phyloP scores from a whole-genome alignment of 2,113 vertebrate species.

The Holacanthus passer region DNA sequence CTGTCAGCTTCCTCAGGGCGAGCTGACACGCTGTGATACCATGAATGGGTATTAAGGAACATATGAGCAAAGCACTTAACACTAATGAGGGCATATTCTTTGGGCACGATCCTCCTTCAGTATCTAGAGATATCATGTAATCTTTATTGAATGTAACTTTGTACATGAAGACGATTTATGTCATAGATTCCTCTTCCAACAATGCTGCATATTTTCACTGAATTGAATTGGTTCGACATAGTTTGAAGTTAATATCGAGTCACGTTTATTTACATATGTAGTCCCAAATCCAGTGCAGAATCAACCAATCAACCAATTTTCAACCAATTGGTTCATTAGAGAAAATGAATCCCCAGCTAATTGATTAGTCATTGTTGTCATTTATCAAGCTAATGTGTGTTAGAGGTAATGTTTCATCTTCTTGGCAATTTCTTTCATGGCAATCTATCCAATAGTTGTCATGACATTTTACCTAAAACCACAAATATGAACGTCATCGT shows the following conservation, averaged over 20 bases:
- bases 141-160: background rate
- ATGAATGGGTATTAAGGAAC: conserved; percentile 70
- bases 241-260: background rate
- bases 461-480: too few relatives aligned
- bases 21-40: conserved; percentile 70
- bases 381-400: too few relatives aligned
- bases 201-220: background rate
- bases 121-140: background rate
- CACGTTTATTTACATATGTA: background rate
- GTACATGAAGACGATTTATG: background rate
- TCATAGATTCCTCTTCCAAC: background rate
- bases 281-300: background rate
- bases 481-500: too few relatives aligned
- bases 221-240: background rate
- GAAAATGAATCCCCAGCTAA: background rate
- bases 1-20: conserved; percentile 78
- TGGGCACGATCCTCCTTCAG: conserved; percentile 20
- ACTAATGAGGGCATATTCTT: conserved; percentile 69
- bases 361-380: background rate
- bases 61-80: conserved; percentile 55
- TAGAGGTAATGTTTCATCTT: too few relatives aligned
- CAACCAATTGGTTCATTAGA: too few relatives aligned
- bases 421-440: too few relatives aligned
- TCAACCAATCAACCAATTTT: background rate
- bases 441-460: too few relatives aligned